phyloP scores from a whole-genome alignment of 1,140 invertebrate genomes.

The Drosophila willistoni region DNA sequence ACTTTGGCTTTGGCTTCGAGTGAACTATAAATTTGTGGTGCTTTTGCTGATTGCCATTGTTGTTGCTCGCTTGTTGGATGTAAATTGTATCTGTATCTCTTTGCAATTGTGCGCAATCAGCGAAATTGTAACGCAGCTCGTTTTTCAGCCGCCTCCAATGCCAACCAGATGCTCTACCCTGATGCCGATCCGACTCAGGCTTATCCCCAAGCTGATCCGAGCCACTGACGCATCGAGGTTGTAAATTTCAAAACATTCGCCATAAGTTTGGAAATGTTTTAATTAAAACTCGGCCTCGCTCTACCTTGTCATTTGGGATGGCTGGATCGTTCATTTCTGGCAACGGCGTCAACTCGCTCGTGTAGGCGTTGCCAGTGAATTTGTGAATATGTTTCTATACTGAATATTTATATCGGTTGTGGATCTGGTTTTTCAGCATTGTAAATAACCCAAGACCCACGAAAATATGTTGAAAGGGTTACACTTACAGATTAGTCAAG shows the following conservation, averaged over 20 bases:
- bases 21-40: conserved; percentile 70
- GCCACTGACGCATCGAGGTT: conserved; percentile 20
- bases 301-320: conserved; percentile 23
- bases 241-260: conserved; percentile 49
- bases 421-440: conserved; percentile 15
- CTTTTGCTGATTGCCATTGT: conserved; percentile 69
- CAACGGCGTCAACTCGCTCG: neutral
- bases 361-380: conserved; percentile 44
- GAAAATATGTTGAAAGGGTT: conserved; percentile 1
- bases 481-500: neutral
- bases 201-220: conserved; percentile 31
- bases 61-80: conserved; percentile 43
- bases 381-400: conserved; percentile 22
- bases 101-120: conserved; percentile 76
- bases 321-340: conserved; percentile 22
- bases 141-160: conserved; percentile 54
- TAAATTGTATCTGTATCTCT: conserved; percentile 71
- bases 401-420: conserved; percentile 49
- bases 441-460: conserved; percentile 7
- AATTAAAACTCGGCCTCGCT: conserved; percentile 52
- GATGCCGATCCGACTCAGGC: neutral
- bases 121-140: conserved; percentile 75
- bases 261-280: conserved; percentile 68
- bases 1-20: conserved; percentile 68
- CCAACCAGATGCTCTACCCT: neutral